Base-by-base conservation (phyloP, 2,113 vertebrate species). In the Zeus faber region DNA sequence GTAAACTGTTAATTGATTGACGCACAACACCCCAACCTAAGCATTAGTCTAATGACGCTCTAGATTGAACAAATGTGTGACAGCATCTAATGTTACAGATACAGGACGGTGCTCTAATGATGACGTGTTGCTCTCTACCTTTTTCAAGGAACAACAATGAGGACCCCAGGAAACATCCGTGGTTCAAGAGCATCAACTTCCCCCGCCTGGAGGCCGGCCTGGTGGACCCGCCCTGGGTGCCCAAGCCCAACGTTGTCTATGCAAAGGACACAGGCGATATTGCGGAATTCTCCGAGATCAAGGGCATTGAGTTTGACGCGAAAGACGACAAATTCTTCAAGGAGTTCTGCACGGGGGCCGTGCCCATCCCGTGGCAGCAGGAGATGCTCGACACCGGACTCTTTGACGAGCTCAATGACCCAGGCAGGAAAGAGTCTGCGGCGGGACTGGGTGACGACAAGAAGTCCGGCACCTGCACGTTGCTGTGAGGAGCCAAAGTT, bases 181-280 rank as follows among this genome's bases (percentile, higher is more conserved):
- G 94, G 91, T 96, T 98, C 85, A 93, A 93, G 74, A 68, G 66
- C 1, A 92, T 97, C 75, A 93, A 94, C 82, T 97, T 98, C 64
- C 84, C 92, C 24, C 86, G 93, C 56, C 85, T 97, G 79, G 94
- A 98, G 76, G 95, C 94, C 1, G 92, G 92, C 24, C 84, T 96
- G 23, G 35, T 94, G 5, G 84, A 91, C 1, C 91, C 93, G 6
- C 92, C 92, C 0, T 96, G 93, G 90, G 86, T 89, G 61, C 95
- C 95, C 70, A 93, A 95, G 69, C 93, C 95, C 58, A 92, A 89
- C 0, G 91, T 95, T 13, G 93, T 98, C 70, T 98, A 97, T 58
- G 94, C 93, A 74, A 96, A 94, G 81, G 94, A 98, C 72, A 67
- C 95, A 0, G 82, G 80, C 54, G 95, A 95, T 76, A 96, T 93